A percentile compares a stretch with the other conserved stretches of the same genome.
These are phyloP conservation scores for Rhea americana DNA, from an alignment of 2,113 vertebrate species.

Conservation along the genomic window DNA sequence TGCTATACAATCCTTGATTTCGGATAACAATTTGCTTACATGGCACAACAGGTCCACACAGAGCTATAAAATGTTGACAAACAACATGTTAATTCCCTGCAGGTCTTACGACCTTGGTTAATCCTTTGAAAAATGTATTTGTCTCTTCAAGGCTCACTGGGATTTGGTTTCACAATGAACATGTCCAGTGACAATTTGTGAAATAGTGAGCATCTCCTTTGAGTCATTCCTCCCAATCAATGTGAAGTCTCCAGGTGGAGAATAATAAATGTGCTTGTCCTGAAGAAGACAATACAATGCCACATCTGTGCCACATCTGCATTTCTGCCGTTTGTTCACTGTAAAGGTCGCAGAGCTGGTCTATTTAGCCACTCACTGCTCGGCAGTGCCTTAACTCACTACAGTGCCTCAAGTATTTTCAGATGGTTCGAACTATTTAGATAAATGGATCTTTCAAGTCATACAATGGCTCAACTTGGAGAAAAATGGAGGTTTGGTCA, in stretches of 20 bases:
- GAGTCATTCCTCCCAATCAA: neutral
- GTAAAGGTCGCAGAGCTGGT: neutral
- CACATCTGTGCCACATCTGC: neutral
- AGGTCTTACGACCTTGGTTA: neutral
- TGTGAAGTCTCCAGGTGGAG: neutral
- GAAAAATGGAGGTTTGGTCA: neutral
- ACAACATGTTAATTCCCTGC: neutral
- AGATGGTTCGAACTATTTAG: neutral
- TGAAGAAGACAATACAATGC: neutral
- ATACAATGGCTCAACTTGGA: neutral
- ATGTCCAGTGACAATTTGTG: neutral
- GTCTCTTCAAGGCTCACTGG: neutral
- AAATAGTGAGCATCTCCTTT: neutral
- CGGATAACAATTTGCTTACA: conserved; percentile 1
- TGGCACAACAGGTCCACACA: neutral
- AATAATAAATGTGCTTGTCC: neutral
- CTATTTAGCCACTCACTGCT: neutral
- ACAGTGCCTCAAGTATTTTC: neutral
- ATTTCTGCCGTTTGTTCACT: neutral
- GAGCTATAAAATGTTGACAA: neutral
- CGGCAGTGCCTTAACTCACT: neutral
- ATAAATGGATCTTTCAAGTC: neutral
- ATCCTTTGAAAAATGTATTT: neutral
- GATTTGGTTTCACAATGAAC: neutral
- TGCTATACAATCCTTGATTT: neutral